Conservation (phyloP, 2,888 invertebrate species). For the Cheilosia grossa region DNA sequence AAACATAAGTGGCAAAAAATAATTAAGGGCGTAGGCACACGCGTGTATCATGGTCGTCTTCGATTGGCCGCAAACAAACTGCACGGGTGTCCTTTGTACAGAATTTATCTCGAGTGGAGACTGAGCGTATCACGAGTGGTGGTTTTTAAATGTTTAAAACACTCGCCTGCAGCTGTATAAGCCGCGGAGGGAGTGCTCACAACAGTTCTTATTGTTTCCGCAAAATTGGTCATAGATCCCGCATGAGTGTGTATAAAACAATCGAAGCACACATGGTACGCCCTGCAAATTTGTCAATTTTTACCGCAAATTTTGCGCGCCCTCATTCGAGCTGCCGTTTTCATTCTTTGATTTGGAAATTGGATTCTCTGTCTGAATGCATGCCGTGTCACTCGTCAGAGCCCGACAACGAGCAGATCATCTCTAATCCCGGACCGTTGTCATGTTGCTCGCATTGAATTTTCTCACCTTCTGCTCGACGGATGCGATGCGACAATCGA, state of each 20-base stretch:
- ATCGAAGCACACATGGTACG: constrained; percentile 2
- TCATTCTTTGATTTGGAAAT: constrained; percentile 52
- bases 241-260: constrained; percentile 34
- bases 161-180: constrained; percentile 47
- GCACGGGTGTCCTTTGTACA: constrained; percentile 71
- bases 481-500: constrained; percentile 55
- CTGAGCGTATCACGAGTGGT: constrained; percentile 28
- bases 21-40: constrained; percentile 45
- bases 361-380: constrained; percentile 61
- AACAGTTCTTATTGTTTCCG: constrained; percentile 41
- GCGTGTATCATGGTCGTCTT: constrained; percentile 44
- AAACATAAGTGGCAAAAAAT: constrained; percentile 62
- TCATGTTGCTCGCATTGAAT: constrained; percentile 56
- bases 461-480: constrained; percentile 64
- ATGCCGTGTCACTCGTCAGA: constrained; percentile 10
- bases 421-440: constrained; percentile 72
- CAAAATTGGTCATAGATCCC: constrained; percentile 65
- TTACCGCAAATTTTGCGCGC: constrained; percentile 27
- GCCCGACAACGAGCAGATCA: constrained; percentile 70
- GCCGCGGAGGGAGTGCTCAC: not conserved
- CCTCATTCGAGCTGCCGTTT: constrained; percentile 47
- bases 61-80: constrained; percentile 72
- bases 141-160: constrained; percentile 2
- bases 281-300: constrained; percentile 11
- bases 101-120: constrained; percentile 62